A percentile compares a stretch with the other conserved stretches of the same genome.
phyloP scores from a whole-genome alignment of 1,140 invertebrate species.

The Drosophila lacertosa region DNA sequence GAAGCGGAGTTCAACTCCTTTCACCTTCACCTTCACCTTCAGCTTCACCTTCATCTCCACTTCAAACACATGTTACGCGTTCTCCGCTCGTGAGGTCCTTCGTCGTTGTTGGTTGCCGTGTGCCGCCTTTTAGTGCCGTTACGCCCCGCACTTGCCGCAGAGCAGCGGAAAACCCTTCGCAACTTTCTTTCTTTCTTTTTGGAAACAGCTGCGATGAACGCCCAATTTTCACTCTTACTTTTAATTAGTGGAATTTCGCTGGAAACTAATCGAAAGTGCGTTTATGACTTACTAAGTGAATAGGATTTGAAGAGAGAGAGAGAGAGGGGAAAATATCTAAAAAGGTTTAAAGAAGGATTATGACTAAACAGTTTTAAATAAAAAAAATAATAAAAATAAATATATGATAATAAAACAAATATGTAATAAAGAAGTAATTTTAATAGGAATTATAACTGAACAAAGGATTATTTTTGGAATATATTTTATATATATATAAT shows the following conservation, averaged over 20 bases:
- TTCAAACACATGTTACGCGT: constrained; percentile 67
- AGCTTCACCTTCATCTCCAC: constrained; percentile 43
- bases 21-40: constrained; percentile 4
- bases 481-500: no score
- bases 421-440: no score
- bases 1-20: constrained; percentile 23
- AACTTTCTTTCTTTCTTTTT: constrained; percentile 65
- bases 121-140: constrained; percentile 62
- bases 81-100: constrained; percentile 48
- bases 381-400: no score
- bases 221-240: constrained; percentile 50
- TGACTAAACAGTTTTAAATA: no score
- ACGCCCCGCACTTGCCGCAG: constrained; percentile 44
- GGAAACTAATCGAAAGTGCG: constrained; percentile 32
- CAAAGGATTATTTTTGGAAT: no score
- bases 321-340: neutral
- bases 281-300: constrained; percentile 29
- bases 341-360: no score
- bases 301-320: neutral
- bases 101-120: constrained; percentile 42
- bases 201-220: constrained; percentile 56
- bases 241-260: constrained; percentile 48
- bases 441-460: no score
- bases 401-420: no score
- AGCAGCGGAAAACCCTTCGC: constrained; percentile 15